Conservation (phyloP, 1,140 invertebrate species). For the Orius insidiosus region DNA sequence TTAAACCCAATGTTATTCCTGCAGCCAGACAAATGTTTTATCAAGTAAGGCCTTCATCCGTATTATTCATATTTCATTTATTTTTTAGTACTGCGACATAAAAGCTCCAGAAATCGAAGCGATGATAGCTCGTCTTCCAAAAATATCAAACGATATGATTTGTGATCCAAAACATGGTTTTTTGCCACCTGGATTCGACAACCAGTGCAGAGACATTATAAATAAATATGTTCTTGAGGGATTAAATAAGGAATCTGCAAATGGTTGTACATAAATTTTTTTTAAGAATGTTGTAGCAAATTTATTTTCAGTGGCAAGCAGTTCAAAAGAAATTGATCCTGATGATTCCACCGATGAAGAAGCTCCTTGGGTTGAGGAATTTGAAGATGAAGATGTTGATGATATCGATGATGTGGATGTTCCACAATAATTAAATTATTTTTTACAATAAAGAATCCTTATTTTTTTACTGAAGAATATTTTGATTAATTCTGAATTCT, state of each 20-base stretch:
- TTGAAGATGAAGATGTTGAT: slow-evolving; percentile 17
- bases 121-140: slow-evolving; percentile 49
- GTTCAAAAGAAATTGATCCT: slow-evolving; percentile 3
- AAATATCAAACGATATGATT: slow-evolving; percentile 35
- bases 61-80: neutral
- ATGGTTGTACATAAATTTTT: neutral
- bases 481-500: too few species aligned
- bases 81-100: slow-evolving; percentile 61
- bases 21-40: slow-evolving; percentile 66
- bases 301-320: slow-evolving; percentile 3
- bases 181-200: slow-evolving; percentile 47
- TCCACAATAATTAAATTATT: too few species aligned
- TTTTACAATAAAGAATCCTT: too few species aligned
- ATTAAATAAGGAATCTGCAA: neutral
- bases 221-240: slow-evolving; percentile 34
- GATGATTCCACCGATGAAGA: slow-evolving; percentile 13
- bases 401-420: neutral
- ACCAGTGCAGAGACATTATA: slow-evolving; percentile 47
- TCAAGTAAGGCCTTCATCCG: slow-evolving; percentile 33
- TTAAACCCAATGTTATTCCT: slow-evolving; percentile 49
- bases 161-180: slow-evolving; percentile 60
- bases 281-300: neutral
- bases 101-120: slow-evolving; percentile 68
- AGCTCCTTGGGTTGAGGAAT: slow-evolving; percentile 11
- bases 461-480: too few species aligned